Conservation (phyloP, 2,888 invertebrate species). For the Alviniconcha strummeri region DNA sequence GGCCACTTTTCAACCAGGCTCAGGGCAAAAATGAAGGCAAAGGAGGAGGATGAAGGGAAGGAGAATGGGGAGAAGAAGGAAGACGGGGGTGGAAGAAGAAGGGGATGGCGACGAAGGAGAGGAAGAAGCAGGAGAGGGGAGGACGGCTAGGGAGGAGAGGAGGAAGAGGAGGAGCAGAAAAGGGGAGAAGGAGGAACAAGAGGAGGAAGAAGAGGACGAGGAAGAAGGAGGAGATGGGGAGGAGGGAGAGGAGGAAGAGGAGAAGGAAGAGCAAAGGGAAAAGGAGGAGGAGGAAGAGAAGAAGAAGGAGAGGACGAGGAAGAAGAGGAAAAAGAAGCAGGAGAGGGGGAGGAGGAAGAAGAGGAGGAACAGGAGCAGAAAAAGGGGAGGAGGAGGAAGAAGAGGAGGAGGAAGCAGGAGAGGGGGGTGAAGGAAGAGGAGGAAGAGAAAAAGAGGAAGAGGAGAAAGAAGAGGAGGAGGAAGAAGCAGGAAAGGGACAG, state of each 20-base stretch:
- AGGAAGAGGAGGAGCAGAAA: no score
- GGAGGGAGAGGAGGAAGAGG: neutral
- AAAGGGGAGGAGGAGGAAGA: neutral
- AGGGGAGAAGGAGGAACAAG: neutral
- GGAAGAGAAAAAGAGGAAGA: neutral
- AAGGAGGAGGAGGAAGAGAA: neutral
- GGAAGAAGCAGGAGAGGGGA: neutral
- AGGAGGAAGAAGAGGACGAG: neutral
- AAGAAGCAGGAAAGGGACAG: neutral
- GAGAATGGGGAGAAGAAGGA: neutral
- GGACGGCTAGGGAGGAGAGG: neutral
- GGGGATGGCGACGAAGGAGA: neutral
- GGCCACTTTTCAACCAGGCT: no score
- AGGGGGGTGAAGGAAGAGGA: neutral
- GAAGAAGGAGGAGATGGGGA: neutral
- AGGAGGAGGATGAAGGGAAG: no score
- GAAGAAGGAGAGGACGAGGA: neutral
- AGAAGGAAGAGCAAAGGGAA: neutral
- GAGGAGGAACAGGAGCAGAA: neutral
- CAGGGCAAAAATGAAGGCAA: no score
- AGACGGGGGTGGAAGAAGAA: neutral
- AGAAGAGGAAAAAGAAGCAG: neutral
- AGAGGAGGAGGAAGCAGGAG: neutral
- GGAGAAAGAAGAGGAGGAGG: neutral
- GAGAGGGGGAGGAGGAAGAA: neutral